Evolutionary conservation across 1,140 invertebrate genomes (phyloP).

Genomic region (Magallana ariakensis): DNA sequence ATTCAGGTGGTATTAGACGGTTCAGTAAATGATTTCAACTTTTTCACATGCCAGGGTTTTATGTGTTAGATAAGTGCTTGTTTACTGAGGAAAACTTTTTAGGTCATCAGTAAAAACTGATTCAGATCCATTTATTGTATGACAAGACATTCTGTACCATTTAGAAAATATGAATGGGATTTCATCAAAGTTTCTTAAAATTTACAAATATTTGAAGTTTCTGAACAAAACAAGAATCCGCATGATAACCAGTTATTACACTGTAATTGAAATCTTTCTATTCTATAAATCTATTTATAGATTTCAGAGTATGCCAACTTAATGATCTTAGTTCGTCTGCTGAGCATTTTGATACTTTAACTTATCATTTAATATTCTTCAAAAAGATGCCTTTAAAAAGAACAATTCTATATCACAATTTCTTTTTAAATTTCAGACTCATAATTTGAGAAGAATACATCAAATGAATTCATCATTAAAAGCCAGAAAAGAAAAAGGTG

Average conservation of each 20-base stretch:
- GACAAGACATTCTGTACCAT: not conserved
- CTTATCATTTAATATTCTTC: too few relatives aligned
- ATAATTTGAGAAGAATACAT: constrained; percentile 67
- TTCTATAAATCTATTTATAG: not conserved
- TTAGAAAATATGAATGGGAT: not conserved
- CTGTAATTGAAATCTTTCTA: not conserved
- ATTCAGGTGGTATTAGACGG: not conserved
- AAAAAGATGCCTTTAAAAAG: too few relatives aligned
- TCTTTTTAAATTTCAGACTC: constrained; percentile 59
- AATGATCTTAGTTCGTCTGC: too few relatives aligned
- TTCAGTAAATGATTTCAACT: not conserved
- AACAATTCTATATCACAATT: too few relatives aligned
- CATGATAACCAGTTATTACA: constrained; percentile 7
- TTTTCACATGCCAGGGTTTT: constrained; percentile 8
- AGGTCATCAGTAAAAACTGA: not conserved
- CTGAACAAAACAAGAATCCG: not conserved
- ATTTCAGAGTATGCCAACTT: too few relatives aligned
- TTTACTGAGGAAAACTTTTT: constrained; percentile 2
- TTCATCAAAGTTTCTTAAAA: not conserved
- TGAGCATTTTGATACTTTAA: too few relatives aligned
- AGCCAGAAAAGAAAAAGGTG: constrained; percentile 68
- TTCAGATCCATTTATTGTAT: not conserved
- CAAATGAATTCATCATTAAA: constrained; percentile 60
- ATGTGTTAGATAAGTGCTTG: constrained; percentile 26
- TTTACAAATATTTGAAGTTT: not conserved